Evolutionary conservation across 2,797 vertebrate genomes (phyloP).

Genomic region (Capromys pilorides): DNA sequence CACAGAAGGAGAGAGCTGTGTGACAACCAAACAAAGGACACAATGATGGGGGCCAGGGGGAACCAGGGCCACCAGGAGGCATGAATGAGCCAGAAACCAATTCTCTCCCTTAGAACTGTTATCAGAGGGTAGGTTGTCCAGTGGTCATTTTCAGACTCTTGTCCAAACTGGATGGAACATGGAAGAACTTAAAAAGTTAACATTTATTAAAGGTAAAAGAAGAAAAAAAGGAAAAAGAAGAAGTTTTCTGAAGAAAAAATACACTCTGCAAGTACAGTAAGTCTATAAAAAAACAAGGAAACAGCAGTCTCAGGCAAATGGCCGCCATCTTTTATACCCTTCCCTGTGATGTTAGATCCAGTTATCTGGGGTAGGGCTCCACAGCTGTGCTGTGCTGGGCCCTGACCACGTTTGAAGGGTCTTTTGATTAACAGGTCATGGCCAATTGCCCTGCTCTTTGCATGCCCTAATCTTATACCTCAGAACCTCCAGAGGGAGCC

Average conservation of each 20-base stretch:
- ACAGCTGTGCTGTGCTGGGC: not conserved
- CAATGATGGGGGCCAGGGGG: not conserved
- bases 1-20: not conserved
- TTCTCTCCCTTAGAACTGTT: not conserved
- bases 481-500: no score
- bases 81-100: not conserved
- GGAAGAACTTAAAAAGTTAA: not conserved
- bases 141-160: not conserved
- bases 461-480: not conserved
- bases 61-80: not conserved
- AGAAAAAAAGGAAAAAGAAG: not conserved
- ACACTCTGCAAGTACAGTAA: not conserved
- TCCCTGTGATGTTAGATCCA: not conserved
- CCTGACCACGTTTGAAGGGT: not conserved
- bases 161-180: not conserved
- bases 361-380: not conserved
- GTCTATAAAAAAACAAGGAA: not conserved
- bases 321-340: not conserved
- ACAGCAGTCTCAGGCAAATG: not conserved
- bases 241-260: not conserved
- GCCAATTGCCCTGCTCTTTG: not conserved
- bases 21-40: not conserved
- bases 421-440: not conserved
- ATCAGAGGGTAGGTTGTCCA: not conserved
- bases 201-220: not conserved